phyloP scores from a whole-genome alignment of 2,888 invertebrate species.

The Griposia aprilina region DNA sequence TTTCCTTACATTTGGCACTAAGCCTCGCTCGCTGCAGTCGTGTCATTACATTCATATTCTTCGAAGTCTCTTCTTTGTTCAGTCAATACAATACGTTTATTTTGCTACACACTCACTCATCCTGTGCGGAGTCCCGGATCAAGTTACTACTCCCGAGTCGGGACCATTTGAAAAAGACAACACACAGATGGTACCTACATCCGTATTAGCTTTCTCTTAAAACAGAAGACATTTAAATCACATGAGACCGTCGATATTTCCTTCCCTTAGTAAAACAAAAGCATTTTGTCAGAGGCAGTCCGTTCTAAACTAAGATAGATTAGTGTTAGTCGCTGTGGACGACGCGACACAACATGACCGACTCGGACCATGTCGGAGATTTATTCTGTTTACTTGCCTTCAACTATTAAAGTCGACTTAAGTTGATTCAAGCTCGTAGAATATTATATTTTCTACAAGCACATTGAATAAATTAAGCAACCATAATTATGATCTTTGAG shows the following conservation, averaged over 20 bases:
- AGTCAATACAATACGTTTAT: conserved; percentile 82
- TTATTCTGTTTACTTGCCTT: conserved; percentile 73
- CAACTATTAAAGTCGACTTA: conserved; percentile 62
- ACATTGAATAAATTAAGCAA: conserved; percentile 59
- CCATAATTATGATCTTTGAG: conserved; percentile 45
- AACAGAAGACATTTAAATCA: conserved; percentile 89
- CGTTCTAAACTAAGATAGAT: conserved; percentile 86
- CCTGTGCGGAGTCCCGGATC: conserved; percentile 77
- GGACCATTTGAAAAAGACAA: conserved; percentile 87
- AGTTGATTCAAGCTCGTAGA: conserved; percentile 48
- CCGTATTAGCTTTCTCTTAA: conserved; percentile 89
- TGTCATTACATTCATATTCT: conserved; percentile 81
- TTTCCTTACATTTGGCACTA: conserved; percentile 85
- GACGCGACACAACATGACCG: conserved; percentile 76
- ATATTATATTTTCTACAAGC: conserved; percentile 56
- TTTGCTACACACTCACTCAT: conserved; percentile 81
- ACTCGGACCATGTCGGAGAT: conserved; percentile 73
- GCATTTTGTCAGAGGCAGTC: conserved; percentile 79
- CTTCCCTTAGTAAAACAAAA: conserved; percentile 84
- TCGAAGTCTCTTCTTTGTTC: conserved; percentile 82
- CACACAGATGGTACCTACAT: conserved; percentile 86
- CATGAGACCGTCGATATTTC: conserved; percentile 88
- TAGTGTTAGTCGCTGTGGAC: conserved; percentile 77
- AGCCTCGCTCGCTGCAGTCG: conserved; percentile 79
- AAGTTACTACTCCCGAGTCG: conserved; percentile 81